Base-by-base conservation (phyloP, 2,113 vertebrate genomes). In the Butastur rufipennis region DNA sequence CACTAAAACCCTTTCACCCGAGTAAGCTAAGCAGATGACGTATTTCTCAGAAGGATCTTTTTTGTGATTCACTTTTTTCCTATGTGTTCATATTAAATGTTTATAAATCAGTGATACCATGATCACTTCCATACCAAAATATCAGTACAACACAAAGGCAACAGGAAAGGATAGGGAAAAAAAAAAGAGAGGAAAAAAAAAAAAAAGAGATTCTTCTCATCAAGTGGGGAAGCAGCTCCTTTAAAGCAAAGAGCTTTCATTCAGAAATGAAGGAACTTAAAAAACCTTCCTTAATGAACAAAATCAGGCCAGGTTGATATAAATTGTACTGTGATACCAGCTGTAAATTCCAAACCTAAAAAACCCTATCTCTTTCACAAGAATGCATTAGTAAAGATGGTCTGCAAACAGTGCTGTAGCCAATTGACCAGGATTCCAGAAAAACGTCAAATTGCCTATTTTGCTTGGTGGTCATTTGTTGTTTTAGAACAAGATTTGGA, bases 71-170 rank as follows among this genome's bases (percentile, higher is more conserved):
- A 92, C 20, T 89, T 93, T 62, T 84, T 84, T 87, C 56, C 84
- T 92, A 84, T 47, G 73, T 23, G 47, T 55, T 85, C 23, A 81
- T 81, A 85, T 68, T 95, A n/a, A 16, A 68, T 67, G 16, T 79
- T 96, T 93, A 96, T 89, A 97, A 96, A 95, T 91, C 56, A 45
- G 23, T 83, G 59, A 88, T 70, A 95, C 65, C 58, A 68, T 11
- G 10, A 50, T 59, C 70, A 62, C 9, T 42, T 93, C 79, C 65
- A 38, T 13, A 94, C 77, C 56, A 92, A 89, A 34, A 7, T 84
- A 88, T 61, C 63, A 95, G 62, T 73, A 94, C 62, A 93, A 95
- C 3, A 52, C 38, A 93, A 95, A 97, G 50, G 13, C 81, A 84
- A 84, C 9, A 48, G 36, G n/a, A 86, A 75, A 47, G 38, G 42